These are phyloP conservation scores for Smittia sp. DNA, from an alignment of 2,888 invertebrate genomes.

Conservation along the genomic window DNA sequence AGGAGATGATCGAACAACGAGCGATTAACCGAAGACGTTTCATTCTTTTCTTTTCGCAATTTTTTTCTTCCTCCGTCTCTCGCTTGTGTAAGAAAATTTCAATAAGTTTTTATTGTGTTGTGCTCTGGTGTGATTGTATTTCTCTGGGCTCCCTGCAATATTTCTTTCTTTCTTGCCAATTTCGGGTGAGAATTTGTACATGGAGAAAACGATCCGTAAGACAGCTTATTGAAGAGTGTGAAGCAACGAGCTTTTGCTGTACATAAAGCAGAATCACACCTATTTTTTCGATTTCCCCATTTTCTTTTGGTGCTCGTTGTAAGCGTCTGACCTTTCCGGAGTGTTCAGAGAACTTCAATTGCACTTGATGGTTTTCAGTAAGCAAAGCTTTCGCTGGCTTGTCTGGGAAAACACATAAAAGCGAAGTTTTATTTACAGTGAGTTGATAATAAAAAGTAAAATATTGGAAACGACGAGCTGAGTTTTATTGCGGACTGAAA, in stretches of 20 bases:
- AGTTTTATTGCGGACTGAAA: neutral
- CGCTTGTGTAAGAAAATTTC: constrained; percentile 24
- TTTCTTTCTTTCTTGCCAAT: constrained; percentile 4
- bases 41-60: neutral
- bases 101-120: constrained; percentile 20
- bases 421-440: too few relatives aligned
- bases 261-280: constrained; percentile 29
- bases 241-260: constrained; percentile 25
- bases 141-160: neutral
- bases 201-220: neutral
- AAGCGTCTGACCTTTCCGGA: neutral
- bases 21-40: constrained; percentile 34
- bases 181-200: constrained; percentile 7
- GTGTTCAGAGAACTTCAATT: neutral
- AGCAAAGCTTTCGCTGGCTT: neutral
- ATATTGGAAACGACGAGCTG: too few relatives aligned
- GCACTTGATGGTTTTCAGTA: neutral
- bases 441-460: too few relatives aligned
- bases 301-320: neutral
- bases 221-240: constrained; percentile 12
- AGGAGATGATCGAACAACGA: constrained; percentile 38
- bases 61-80: neutral
- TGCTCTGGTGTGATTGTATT: constrained; percentile 10
- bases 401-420: too few relatives aligned
- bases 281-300: constrained; percentile 4